Evolutionary conservation across 2,888 invertebrate genomes (phyloP).

Genomic region (Aleiodes leptofemur): DNA sequence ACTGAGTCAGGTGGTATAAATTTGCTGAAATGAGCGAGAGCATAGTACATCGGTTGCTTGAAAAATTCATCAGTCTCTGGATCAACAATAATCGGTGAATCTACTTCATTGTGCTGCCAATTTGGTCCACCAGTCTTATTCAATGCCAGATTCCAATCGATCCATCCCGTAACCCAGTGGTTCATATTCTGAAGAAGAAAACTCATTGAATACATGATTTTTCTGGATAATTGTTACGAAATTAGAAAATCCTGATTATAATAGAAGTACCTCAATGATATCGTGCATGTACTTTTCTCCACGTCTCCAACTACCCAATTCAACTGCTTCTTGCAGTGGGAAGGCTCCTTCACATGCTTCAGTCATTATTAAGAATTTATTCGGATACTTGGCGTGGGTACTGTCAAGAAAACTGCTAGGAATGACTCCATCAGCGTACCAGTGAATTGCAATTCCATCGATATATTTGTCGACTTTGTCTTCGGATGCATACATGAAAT

Average conservation of each 20-base stretch:
- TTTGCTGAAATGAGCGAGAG: constrained; percentile 87
- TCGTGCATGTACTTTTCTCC: constrained; percentile 81
- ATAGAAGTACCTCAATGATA: constrained; percentile 76
- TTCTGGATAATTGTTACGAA: too few relatives aligned
- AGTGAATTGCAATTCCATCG: constrained; percentile 88
- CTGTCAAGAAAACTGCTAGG: constrained; percentile 78
- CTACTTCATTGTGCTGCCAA: constrained; percentile 87
- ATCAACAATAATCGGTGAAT: constrained; percentile 86
- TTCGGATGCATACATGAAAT: constrained; percentile 69
- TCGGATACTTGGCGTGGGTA: constrained; percentile 80
- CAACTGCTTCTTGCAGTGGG: constrained; percentile 77
- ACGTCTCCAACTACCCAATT: constrained; percentile 86
- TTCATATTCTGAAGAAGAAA: constrained; percentile 79
- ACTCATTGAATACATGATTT: background rate
- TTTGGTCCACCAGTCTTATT: constrained; percentile 87
- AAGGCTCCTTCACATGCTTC: constrained; percentile 85
- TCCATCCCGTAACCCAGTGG: constrained; percentile 88
- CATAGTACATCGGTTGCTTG: constrained; percentile 93
- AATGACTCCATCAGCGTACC: constrained; percentile 84
- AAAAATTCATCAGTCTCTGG: constrained; percentile 83
- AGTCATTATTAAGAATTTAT: constrained; percentile 85
- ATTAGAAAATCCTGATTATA: background rate
- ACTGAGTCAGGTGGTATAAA: constrained; percentile 81
- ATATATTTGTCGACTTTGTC: constrained; percentile 78
- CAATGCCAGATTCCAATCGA: constrained; percentile 93